Base-by-base conservation (phyloP, 2,797 vertebrate species). In the Cichlasoma orientale region DNA sequence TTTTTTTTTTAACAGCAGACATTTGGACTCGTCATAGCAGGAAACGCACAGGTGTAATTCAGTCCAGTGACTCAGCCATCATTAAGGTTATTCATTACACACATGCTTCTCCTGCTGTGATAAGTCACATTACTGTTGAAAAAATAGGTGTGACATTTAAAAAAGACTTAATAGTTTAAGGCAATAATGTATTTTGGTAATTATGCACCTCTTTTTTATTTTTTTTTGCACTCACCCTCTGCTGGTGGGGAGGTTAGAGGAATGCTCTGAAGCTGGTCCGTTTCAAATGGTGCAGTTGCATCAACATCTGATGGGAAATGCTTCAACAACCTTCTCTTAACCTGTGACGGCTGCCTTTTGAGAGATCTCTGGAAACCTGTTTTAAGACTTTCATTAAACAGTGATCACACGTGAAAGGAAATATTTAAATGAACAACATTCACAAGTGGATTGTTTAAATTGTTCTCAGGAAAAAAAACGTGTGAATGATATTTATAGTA, bases 401-500 rank as follows among this genome's bases (percentile, higher is more conserved):
- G 33, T 18, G 6, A 21, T 13, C 10, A 6, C 10, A 59, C 9
- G 56, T 27, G 50, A 10, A 56, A 66, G 29, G 4, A 57, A 61
- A 38, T 57, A n/a, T 56, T 41, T 47, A 72, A 70, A 74, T 19
- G 4, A 61, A 29, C 33, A 71, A 12, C 72, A 38, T 5, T 36
- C 10, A 50, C 9, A 4, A 13, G 19, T 21, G 2, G 66, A 27
- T 0, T 31, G 3, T 56, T 72, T 7, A 33, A 74, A 57, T 77
- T 44, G 59, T 63, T 63, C 19, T 78, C 23, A 55, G 57, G 55
- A 14, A 21, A 77, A 56, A 71, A 76, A 33, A 54, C 18, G 53
- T 63, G 58, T 77, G 4, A 77, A 33, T 74, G 13, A 59, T 33
- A 74, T 50, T 68, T 77, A 55, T 11, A 74, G 80, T 83, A 86